These are phyloP conservation scores for Quiscalus mexicanus DNA, from an alignment of 2,113 vertebrate species.

Conservation along the genomic window DNA sequence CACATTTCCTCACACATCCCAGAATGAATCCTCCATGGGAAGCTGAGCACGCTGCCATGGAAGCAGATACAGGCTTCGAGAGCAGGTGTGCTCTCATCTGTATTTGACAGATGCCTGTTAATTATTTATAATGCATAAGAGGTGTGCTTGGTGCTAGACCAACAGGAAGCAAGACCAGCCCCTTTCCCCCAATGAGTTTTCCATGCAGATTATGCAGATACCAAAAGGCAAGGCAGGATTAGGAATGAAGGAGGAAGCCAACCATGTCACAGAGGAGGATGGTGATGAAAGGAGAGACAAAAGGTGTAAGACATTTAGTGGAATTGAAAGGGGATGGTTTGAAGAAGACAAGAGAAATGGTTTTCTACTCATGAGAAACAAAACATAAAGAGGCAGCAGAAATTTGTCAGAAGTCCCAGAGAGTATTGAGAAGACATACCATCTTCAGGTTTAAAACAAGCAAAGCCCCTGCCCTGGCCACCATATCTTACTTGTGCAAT, in stretches of 20 bases:
- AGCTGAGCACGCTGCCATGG: neutral
- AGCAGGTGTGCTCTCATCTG: neutral
- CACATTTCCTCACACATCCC: neutral
- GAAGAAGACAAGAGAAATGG: neutral
- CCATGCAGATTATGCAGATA: neutral
- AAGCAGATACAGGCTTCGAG: neutral
- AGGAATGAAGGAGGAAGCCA: neutral
- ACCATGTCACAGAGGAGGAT: neutral
- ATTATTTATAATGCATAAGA: neutral
- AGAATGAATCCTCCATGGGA: neutral
- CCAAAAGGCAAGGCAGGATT: neutral
- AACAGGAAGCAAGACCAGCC: neutral
- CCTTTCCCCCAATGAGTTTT: neutral
- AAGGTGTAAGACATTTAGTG: neutral
- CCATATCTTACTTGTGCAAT: neutral
- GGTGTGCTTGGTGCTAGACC: neutral
- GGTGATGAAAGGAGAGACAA: neutral
- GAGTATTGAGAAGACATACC: neutral
- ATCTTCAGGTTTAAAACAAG: neutral
- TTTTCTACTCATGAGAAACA: neutral
- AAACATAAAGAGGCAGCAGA: neutral
- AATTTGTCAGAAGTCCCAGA: neutral
- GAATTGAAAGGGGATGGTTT: neutral
- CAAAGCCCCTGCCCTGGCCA: neutral
- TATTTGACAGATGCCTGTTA: neutral